Conservation (phyloP, 1,140 invertebrate species). For the Zaprionus capensis region DNA sequence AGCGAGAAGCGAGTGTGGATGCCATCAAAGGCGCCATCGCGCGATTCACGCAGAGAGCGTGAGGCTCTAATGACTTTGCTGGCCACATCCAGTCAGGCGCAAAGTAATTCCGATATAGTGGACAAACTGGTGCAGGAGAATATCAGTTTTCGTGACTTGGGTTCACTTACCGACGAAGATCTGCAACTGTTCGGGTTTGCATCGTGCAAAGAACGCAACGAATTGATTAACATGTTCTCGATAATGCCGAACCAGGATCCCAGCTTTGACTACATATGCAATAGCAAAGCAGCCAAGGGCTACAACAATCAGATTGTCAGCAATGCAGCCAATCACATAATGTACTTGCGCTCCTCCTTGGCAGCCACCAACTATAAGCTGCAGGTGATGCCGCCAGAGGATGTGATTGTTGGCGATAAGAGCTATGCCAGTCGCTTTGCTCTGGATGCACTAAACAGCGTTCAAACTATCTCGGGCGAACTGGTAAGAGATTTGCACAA, state of each 20-base stretch:
- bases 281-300: conserved; percentile 30
- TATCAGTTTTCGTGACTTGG: conserved; percentile 65
- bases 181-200: conserved; percentile 67
- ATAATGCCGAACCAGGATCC: conserved; percentile 71
- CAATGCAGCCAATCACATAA: conserved; percentile 66
- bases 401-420: conserved; percentile 79
- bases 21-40: neutral
- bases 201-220: conserved; percentile 33
- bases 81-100: neutral
- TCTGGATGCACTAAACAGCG: conserved; percentile 64
- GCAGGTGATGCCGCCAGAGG: conserved; percentile 69
- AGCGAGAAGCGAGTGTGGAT: conserved; percentile 38
- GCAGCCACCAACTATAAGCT: conserved; percentile 75
- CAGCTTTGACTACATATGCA: conserved; percentile 63
- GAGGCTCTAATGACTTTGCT: conserved; percentile 46
- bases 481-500: conserved; percentile 60
- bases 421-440: conserved; percentile 78
- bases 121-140: conserved; percentile 59
- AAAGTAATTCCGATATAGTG: conserved; percentile 11
- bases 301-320: conserved; percentile 72
- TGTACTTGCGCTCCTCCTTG: conserved; percentile 66
- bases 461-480: conserved; percentile 66
- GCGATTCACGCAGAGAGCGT: conserved; percentile 22
- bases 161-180: conserved; percentile 60
- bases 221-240: conserved; percentile 58